Base-by-base conservation (phyloP, 2,888 invertebrate genomes). In the Stenchaetothrips biformis region DNA sequence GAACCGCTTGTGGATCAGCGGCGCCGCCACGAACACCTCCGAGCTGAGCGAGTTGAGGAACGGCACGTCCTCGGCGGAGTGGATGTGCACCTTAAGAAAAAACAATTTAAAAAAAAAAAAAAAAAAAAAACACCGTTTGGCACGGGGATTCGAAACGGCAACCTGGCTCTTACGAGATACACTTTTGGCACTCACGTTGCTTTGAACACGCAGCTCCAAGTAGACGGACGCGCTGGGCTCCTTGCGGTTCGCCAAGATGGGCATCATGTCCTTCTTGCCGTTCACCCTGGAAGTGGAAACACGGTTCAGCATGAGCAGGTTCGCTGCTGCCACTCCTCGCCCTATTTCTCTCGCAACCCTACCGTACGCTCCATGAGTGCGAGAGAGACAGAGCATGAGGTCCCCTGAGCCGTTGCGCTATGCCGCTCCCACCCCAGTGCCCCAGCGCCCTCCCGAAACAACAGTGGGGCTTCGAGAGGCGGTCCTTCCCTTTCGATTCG, bases 41-140 rank as follows among this genome's bases (percentile, higher is more conserved):
- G 91, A 90, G 83, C 90, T 89, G 2, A 91, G 87, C 21, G 92
- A 91, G 0, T 92, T 92, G 78, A 92, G 87, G 49, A 90, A 91
- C 9, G 93, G 93, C 2, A 93, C 90, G 85, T 93, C 93, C 90
- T 84, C 90, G 89, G 18, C 91, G 90, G 81, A 92, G 84, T 80
- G 91, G 89, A 84, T 91, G 92, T 82, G 92, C 85, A 91, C 80
- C 84, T 84, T 79, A 6, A 49, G 49, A 11, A 49, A 49, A 21
- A 7, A 25, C 27, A 77, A 25, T 77, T 9, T 9, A 16, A 77
- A 77, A 77, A 77, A 9, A 7, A 77, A 77, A 77, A 77, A 7
- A 77, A 7, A 25, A 77, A 77, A 7, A 25, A 77, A n/a, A n/a
- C n/a, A n/a, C n/a, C n/a, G n/a, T 37, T 37, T 4, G 37, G 37